A percentile compares a stretch with the other conserved stretches of the same genome.
Evolutionary conservation across 2,797 vertebrate genomes (phyloP).

Genomic region (Chloroceryle amazona): DNA sequence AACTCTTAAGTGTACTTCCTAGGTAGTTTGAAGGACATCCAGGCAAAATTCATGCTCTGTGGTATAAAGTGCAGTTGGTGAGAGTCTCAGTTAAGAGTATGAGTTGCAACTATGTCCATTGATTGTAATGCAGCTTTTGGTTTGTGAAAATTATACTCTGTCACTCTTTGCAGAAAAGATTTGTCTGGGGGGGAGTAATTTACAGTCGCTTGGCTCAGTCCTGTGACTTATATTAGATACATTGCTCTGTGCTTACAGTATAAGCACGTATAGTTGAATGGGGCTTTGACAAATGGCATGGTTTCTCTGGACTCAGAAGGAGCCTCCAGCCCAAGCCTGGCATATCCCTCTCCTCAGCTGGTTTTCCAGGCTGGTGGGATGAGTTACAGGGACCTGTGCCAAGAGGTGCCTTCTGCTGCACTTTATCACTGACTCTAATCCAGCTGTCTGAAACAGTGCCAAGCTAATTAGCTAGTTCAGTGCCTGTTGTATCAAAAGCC

Average conservation of each 20-base stretch:
- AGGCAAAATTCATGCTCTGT: neutral
- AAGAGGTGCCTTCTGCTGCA: slow-evolving; percentile 77
- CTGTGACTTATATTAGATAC: neutral
- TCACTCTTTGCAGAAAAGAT: neutral
- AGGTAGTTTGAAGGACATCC: neutral
- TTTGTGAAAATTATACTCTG: neutral
- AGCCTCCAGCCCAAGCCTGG: slow-evolving; percentile 62
- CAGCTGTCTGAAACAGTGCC: slow-evolving; percentile 76
- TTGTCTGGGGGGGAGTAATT: neutral
- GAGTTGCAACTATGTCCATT: neutral
- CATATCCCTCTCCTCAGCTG: slow-evolving; percentile 41
- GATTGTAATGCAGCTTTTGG: neutral
- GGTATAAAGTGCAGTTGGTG: neutral
- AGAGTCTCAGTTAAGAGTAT: neutral
- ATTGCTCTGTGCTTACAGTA: neutral
- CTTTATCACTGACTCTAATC: slow-evolving; percentile 76
- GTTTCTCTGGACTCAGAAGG: slow-evolving; percentile 10
- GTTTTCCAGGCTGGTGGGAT: slow-evolving; percentile 62
- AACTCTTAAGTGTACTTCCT: neutral
- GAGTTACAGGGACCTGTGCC: slow-evolving; percentile 71
- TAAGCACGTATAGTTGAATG: neutral
- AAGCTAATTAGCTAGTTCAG: slow-evolving; percentile 82
- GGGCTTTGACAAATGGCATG: slow-evolving; percentile 55
- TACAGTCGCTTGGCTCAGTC: neutral
- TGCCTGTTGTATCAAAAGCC: slow-evolving; percentile 71